Conservation (phyloP, 2,797 vertebrate species). For the Borostomias antarcticus region DNA sequence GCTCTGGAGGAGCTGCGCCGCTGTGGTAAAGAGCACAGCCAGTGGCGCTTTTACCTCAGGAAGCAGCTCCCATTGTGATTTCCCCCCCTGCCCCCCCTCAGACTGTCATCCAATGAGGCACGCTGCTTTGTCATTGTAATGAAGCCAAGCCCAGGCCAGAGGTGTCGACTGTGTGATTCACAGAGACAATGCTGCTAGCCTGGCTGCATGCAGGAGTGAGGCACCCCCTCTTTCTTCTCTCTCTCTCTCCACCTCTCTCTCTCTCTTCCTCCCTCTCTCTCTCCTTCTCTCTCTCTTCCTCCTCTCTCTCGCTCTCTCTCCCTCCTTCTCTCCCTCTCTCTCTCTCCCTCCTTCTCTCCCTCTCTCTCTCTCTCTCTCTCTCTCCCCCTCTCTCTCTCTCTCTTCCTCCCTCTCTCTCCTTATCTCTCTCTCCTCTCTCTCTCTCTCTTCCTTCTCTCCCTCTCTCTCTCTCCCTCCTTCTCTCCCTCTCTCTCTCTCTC, state of each 20-base stretch:
- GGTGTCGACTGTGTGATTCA: slow-evolving; percentile 61
- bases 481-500: slow-evolving; percentile 7
- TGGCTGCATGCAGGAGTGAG: slow-evolving; percentile 33
- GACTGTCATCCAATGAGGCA: slow-evolving; percentile 38
- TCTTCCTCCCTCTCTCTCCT: slow-evolving; percentile 12
- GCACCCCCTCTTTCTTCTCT: too few relatives aligned
- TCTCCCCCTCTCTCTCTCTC: background rate
- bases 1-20: slow-evolving; percentile 44
- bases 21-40: slow-evolving; percentile 19
- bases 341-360: background rate
- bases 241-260: too few relatives aligned
- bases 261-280: slow-evolving; percentile 31
- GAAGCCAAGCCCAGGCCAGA: slow-evolving; percentile 64
- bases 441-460: background rate
- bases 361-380: background rate
- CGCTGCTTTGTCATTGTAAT: slow-evolving; percentile 79
- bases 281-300: slow-evolving; percentile 27
- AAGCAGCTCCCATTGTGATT: slow-evolving; percentile 54
- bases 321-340: slow-evolving; percentile 14
- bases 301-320: background rate
- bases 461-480: background rate
- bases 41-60: slow-evolving; percentile 53
- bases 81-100: slow-evolving; percentile 26
- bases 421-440: background rate
- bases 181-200: slow-evolving; percentile 17